These are phyloP conservation scores for Lepus timidus DNA, from an alignment of 2,113 vertebrate species.

Conservation along the genomic window DNA sequence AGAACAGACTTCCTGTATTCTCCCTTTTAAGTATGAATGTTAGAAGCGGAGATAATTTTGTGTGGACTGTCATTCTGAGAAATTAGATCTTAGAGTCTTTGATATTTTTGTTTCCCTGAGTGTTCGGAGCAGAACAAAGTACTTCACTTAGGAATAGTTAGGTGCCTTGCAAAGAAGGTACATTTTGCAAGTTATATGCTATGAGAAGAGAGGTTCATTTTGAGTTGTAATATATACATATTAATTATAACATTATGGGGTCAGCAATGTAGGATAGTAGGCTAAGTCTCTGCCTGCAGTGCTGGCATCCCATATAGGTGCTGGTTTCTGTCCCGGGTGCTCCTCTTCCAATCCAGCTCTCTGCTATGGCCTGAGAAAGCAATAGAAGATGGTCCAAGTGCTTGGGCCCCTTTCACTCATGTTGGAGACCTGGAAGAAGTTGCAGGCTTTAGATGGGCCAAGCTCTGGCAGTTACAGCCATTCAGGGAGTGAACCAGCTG, in stretches of 20 bases:
- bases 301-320: too few relatives aligned
- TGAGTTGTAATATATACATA: background rate
- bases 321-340: too few relatives aligned
- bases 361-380: too few relatives aligned
- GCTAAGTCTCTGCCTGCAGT: too few relatives aligned
- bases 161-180: background rate
- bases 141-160: background rate
- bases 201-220: conserved; percentile 51
- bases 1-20: background rate
- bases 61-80: background rate
- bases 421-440: too few relatives aligned
- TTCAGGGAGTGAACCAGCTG: too few relatives aligned
- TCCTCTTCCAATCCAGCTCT: too few relatives aligned
- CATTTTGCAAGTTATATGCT: conserved; percentile 39
- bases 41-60: background rate
- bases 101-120: background rate
- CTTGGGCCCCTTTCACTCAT: too few relatives aligned
- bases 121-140: background rate
- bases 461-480: too few relatives aligned
- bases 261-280: too few relatives aligned
- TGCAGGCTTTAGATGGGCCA: too few relatives aligned
- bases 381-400: too few relatives aligned
- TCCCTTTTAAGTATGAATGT: conserved; percentile 1
- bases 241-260: background rate
- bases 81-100: conserved; percentile 3